Evolutionary conservation across 2,113 vertebrate genomes (phyloP).

Genomic region (Nyctibius bracteatus): DNA sequence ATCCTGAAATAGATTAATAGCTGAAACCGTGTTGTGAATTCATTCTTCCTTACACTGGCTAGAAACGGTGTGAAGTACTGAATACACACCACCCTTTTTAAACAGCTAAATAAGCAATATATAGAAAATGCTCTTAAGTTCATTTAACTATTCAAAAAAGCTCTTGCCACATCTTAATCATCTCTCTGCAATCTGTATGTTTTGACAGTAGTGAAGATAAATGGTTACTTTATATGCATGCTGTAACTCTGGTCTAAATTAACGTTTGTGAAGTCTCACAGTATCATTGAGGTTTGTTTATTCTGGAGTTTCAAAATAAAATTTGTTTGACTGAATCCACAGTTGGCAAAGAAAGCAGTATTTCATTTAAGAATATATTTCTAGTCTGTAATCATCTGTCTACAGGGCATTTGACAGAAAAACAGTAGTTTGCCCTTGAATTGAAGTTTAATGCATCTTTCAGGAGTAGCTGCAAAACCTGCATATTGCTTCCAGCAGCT

Average conservation of each 20-base stretch:
- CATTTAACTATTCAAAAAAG: neutral
- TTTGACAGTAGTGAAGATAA: neutral
- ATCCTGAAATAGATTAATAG: neutral
- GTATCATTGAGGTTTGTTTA: constrained; percentile 61
- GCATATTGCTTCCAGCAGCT: neutral
- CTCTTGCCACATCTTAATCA: neutral
- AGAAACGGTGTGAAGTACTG: neutral
- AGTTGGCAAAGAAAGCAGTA: constrained; percentile 43
- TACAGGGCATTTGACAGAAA: constrained; percentile 29
- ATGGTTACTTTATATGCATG: neutral
- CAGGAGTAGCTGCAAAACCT: constrained; percentile 7
- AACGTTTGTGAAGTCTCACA: constrained; percentile 20
- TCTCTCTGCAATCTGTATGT: neutral
- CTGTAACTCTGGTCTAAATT: constrained; percentile 33
- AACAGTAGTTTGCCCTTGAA: constrained; percentile 10
- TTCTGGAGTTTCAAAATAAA: constrained; percentile 61
- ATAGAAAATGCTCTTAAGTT: neutral
- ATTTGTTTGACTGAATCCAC: neutral
- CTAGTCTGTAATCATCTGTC: constrained; percentile 22
- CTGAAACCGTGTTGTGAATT: neutral
- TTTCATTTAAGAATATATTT: constrained; percentile 32
- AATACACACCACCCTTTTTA: neutral
- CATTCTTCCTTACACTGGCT: neutral
- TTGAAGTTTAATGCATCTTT: neutral
- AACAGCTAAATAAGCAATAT: neutral